Conservation (phyloP, 1,140 invertebrate genomes). For the Myzus persicae region DNA sequence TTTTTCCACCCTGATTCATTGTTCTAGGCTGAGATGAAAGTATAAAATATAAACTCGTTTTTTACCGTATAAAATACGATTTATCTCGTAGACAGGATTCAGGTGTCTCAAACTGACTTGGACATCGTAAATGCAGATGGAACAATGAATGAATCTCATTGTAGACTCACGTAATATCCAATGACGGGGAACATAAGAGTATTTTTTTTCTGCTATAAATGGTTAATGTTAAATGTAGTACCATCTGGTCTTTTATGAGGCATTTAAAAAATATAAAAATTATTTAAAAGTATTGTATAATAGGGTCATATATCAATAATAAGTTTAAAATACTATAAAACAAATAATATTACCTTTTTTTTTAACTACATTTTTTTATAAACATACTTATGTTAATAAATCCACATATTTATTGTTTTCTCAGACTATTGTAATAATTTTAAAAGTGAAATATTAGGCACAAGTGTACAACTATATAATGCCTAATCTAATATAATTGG, state of each 20-base stretch:
- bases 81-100: slow-evolving; percentile 36
- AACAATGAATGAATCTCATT: slow-evolving; percentile 54
- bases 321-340: not conserved
- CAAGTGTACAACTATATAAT: not conserved
- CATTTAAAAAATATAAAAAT: not conserved
- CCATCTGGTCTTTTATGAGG: slow-evolving; percentile 13
- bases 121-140: slow-evolving; percentile 49
- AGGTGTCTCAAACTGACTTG: slow-evolving; percentile 36
- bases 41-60: slow-evolving; percentile 36
- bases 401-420: not conserved
- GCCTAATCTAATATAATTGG: not conserved
- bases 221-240: slow-evolving; percentile 31
- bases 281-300: not conserved
- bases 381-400: not conserved
- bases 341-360: not conserved
- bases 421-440: not conserved
- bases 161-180: not conserved
- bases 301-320: not conserved
- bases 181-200: slow-evolving; percentile 21
- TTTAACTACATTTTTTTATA: not conserved
- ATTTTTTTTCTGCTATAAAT: slow-evolving; percentile 4
- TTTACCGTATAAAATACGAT: slow-evolving; percentile 27
- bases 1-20: slow-evolving; percentile 46
- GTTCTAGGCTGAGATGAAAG: slow-evolving; percentile 29
- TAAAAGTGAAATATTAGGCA: not conserved